Evolutionary conservation across 2,888 invertebrate genomes (phyloP), one percentile per base, ranked within the genome.

Genomic region (Pseudococcus longispinus): DNA sequence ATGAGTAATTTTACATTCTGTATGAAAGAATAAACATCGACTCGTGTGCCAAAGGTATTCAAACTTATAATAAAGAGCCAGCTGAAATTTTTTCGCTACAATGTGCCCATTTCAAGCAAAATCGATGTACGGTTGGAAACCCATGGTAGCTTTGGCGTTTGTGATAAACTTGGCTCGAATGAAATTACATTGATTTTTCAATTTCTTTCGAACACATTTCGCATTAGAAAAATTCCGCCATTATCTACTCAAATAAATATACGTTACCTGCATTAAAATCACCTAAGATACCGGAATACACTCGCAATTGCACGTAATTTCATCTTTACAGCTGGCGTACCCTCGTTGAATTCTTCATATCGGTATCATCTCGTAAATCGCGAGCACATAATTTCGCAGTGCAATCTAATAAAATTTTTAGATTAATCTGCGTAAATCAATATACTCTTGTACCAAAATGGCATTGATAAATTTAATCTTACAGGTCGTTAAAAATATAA

Each of bases 1-100:
- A 29, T 70, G 70, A 70, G 70, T 70, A 70, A 70, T 70, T 70
- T 70, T 29, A 70, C 70, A 70, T 70, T 18, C 70, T 29, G 26
- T 65, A 23, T 60, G n/a, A 70, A 29, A 15, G 70, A 29, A 70
- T 70, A 70, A 29, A 70, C 70, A 70, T 29, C 4, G 70, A 70
- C 26, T 70, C 18, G 13, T 29, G 70, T 70, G 70, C 70, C 70
- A 70, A 70, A 70, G 29, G 18, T 29, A 29, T 70, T 32, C 70
- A 70, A 37, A 70, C 70, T 70, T 20, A 18, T 70, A 60, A 60
- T 60, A 23, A 60, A 60, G 70, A 70, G 29, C 70, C 29, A 70
- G 70, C 15, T 11, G 70, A 29, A 29, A 70, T 70, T 70, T 70
- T 70, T 29, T 70, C 23, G 8, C 23, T 70, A 70, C 29, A 29